Evolutionary conservation across 1,140 invertebrate species (phyloP).

Genomic region (Berghia stephanieae): DNA sequence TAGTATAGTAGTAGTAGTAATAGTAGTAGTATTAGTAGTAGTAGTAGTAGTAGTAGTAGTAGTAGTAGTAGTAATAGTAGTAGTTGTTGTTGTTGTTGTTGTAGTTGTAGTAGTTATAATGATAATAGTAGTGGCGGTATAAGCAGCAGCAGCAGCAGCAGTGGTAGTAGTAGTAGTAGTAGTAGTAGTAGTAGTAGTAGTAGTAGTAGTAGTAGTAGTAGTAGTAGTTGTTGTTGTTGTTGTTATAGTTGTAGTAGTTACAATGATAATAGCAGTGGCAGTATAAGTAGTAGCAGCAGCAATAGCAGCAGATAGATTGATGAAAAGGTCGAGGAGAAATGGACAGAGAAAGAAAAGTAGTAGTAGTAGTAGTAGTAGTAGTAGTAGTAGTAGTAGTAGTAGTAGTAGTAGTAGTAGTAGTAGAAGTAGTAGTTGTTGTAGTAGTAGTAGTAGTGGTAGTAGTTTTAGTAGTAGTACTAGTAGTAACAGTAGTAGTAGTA

Average conservation of each 20-base stretch:
- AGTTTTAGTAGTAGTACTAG: neutral
- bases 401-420: too few species aligned
- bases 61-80: constrained; percentile 21
- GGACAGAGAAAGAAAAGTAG: neutral
- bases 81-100: too few species aligned
- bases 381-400: constrained; percentile 21
- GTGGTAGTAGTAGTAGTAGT: constrained; percentile 14
- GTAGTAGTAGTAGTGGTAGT: too few species aligned
- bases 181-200: constrained; percentile 21
- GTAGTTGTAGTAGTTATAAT: constrained; percentile 4
- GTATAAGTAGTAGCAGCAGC: neutral
- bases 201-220: constrained; percentile 21
- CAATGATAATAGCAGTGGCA: neutral
- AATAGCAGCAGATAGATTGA: constrained; percentile 9
- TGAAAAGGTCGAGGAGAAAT: too few species aligned
- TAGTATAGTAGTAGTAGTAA: too few species aligned
- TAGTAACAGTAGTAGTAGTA: constrained; percentile 7
- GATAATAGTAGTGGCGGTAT: neutral
- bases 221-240: neutral
- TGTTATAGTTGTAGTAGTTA: neutral
- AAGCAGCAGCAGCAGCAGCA: constrained; percentile 3
- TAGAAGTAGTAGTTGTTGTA: too few species aligned
- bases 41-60: constrained; percentile 16
- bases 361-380: constrained; percentile 18
- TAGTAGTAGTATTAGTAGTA: too few species aligned